Conservation (phyloP, 2,113 vertebrate genomes). For the Carlito syrichta region DNA sequence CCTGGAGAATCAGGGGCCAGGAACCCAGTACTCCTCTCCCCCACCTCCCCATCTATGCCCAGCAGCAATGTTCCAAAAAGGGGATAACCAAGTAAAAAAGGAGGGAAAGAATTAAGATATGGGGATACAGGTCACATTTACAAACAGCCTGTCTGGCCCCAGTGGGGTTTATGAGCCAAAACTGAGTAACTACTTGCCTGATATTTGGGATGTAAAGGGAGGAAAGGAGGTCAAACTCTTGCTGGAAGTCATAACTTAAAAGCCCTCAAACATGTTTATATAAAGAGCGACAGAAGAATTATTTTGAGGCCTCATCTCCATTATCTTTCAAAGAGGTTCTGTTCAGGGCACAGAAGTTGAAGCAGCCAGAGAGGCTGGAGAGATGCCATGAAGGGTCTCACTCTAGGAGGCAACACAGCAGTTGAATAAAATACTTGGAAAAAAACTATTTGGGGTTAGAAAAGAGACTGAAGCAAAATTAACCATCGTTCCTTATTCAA, state of each 20-base stretch:
- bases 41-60: background rate
- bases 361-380: background rate
- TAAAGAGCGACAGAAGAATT: conserved; percentile 16
- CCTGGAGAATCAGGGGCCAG: background rate
- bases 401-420: background rate
- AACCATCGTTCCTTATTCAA: background rate
- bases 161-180: background rate
- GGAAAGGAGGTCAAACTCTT: background rate
- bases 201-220: background rate
- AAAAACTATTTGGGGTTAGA: background rate
- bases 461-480: conserved; percentile 4
- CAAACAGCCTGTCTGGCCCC: background rate
- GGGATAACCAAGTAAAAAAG: background rate
- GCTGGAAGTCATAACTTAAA: background rate
- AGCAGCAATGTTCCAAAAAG: background rate
- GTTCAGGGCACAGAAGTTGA: background rate
- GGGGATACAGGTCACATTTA: background rate
- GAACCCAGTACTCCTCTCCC: background rate
- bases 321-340: conserved; percentile 31
- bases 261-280: background rate
- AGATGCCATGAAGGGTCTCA: background rate
- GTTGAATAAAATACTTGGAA: background rate
- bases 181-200: background rate
- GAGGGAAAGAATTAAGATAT: background rate
- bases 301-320: conserved; percentile 12